Evolutionary conservation across 2,113 vertebrate genomes (phyloP), one percentile per base, ranked within the genome.

Genomic region (Trochalopteron elliotii): DNA sequence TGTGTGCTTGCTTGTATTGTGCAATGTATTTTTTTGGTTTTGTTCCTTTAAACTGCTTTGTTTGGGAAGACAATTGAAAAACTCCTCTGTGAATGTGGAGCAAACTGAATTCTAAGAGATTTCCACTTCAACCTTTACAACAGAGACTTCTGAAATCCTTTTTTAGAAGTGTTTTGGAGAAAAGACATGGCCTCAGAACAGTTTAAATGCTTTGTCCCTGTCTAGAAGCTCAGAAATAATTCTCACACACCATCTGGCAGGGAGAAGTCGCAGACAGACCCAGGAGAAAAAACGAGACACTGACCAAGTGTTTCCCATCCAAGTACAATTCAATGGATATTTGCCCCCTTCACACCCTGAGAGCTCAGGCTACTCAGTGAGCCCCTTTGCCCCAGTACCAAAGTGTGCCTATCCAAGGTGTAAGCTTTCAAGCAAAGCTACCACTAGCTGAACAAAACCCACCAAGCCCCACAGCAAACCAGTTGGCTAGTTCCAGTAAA

Each of bases 201-300:
- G 63, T 76, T 91, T 80, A 89, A 84, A 89, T 89, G 31, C 40
- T 95, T 94, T 13, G 0, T 84, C 20, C 89, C 60, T 59, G 52
- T 87, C 93, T 90, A 65, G 77, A 77, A 96, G 89, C 90, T 96
- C 50, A 96, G 91, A 96, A 94, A 86, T 59, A 72, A 63, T 70
- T 89, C 75, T 94, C 78, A 27, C 40, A 76, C 53, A 76, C 70
- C 87, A 95, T 64, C 88, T 96, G 91, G n/a, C 85, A 94, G 77
- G 69, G 64, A 95, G 93, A 82, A 90, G 61, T 75, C 50, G 53
- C 55, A 65, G 83, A 69, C 35, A 44, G 79, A 69, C n/a, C 72
- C 37, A 16, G 52, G 45, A 56, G 37, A 87, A 81, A 63, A 95
- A 93, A 91, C 2, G 4, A 83, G 37, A 42, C 74, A 74, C 42